Percentiles rank a stretch among this genome's conserved stretches.
phyloP scores from a whole-genome alignment of 2,797 vertebrate genomes.

The Tarsius wallacei region DNA sequence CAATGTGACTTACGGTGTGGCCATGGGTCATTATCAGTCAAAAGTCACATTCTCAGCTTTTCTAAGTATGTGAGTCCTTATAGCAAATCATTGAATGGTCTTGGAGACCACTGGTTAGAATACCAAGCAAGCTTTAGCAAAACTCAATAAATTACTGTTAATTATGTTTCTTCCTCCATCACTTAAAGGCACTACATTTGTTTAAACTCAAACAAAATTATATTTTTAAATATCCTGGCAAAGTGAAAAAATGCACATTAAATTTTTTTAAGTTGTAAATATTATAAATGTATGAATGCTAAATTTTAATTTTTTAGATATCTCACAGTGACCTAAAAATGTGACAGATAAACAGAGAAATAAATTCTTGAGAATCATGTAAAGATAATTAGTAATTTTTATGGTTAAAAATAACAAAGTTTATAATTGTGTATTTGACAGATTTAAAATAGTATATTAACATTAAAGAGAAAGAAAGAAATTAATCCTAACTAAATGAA shows the following conservation, averaged over 20 bases:
- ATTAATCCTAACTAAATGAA: constrained; percentile 1
- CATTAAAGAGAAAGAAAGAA: background rate
- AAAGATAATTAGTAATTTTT: background rate
- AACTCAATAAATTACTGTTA: background rate
- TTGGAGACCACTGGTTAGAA: background rate
- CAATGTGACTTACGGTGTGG: background rate
- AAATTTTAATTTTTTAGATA: constrained; percentile 56
- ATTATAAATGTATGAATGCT: background rate
- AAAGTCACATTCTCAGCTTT: background rate
- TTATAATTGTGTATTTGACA: background rate
- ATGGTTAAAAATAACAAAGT: background rate
- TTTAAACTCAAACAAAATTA: background rate
- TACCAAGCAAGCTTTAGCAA: background rate
- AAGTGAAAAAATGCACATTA: background rate
- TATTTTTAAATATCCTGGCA: background rate
- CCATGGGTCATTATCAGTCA: background rate
- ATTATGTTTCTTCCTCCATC: background rate
- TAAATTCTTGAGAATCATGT: background rate
- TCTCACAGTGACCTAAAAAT: background rate
- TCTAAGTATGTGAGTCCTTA: background rate
- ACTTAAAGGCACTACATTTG: background rate
- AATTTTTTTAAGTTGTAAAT: constrained; percentile 45
- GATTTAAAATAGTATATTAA: background rate
- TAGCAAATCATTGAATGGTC: background rate
- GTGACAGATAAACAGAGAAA: background rate